Evolutionary conservation across 2,797 vertebrate species (phyloP).

Genomic region (Acridotheres tristis): DNA sequence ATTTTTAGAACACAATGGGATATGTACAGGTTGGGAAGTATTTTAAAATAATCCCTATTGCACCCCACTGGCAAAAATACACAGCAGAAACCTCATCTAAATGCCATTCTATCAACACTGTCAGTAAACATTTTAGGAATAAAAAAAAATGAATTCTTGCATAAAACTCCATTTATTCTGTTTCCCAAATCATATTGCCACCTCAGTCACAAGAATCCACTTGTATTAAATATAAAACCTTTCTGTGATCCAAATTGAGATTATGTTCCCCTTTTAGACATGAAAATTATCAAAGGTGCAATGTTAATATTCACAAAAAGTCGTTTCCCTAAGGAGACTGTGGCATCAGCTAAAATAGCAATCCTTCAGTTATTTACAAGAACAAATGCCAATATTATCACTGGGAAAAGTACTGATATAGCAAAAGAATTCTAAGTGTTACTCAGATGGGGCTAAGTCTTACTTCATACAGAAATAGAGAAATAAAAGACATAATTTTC

Average conservation of each 20-base stretch:
- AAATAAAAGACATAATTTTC: neutral
- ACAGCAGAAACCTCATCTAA: neutral
- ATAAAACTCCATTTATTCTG: neutral
- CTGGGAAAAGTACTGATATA: neutral
- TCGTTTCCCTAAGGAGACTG: neutral
- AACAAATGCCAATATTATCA: neutral
- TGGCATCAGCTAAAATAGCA: neutral
- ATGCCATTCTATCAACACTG: neutral
- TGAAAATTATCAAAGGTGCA: neutral
- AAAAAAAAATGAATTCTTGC: neutral
- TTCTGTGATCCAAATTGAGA: neutral
- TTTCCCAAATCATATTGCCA: neutral
- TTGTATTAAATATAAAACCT: neutral
- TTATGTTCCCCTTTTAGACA: neutral
- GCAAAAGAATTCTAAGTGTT: neutral
- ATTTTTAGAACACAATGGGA: neutral
- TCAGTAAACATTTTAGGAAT: neutral
- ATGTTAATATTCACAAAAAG: neutral
- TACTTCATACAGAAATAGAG: neutral
- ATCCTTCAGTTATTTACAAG: neutral
- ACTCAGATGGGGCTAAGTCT: neutral
- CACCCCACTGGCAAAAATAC: too few species aligned
- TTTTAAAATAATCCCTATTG: neutral
- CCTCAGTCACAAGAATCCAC: neutral
- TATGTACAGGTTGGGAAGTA: neutral